phyloP scores from a whole-genome alignment of 2,797 vertebrate genomes.

The Bucorvus abyssinicus region DNA sequence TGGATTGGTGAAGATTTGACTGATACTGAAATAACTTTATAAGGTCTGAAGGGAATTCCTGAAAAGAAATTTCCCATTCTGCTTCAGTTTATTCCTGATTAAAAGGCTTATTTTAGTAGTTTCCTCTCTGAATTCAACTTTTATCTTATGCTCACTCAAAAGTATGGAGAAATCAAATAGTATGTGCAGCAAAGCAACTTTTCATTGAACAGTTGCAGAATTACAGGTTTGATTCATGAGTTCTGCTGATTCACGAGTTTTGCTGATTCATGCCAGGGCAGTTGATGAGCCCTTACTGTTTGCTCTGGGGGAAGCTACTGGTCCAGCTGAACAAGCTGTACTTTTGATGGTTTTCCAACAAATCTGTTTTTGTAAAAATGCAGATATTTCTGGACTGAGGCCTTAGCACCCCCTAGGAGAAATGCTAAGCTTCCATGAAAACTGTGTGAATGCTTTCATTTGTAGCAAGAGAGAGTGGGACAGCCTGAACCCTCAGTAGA shows the following conservation, averaged over 20 bases:
- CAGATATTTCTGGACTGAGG: neutral
- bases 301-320: neutral
- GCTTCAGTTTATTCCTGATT: neutral
- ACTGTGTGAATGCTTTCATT: neutral
- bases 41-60: neutral
- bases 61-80: neutral
- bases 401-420: neutral
- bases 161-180: neutral
- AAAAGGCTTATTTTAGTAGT: neutral
- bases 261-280: neutral
- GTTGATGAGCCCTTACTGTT: neutral
- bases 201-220: neutral
- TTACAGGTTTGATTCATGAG: neutral
- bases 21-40: neutral
- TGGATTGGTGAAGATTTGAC: neutral
- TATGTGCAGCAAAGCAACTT: neutral
- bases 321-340: neutral
- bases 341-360: neutral
- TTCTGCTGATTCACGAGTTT: neutral
- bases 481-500: neutral
- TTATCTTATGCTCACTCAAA: neutral
- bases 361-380: neutral
- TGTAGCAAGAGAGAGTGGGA: neutral
- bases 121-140: neutral
- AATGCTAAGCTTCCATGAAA: neutral